Evolutionary conservation across 2,113 vertebrate genomes (phyloP), one percentile per base, ranked within the genome.

Genomic region (Aspidoscelis tigris): DNA sequence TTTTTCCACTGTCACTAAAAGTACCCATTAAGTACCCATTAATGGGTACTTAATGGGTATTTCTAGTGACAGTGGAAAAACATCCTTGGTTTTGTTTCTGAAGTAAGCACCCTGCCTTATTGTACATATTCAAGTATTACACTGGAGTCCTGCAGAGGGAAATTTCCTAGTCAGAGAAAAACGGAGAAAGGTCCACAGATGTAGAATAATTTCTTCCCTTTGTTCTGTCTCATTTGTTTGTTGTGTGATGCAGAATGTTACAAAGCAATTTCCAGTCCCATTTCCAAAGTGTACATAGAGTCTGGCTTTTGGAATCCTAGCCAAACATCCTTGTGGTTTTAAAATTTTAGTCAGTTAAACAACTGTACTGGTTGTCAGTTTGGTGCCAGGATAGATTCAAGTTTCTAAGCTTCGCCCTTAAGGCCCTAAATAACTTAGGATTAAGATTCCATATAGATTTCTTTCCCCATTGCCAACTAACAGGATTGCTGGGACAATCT

Each of bases 111-210:
- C 55, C 43, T 3, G 16, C 55, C 21, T 76, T 83, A 2, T 3
- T 66, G 16, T 7, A 50, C 66, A 61, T 64, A 58, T 39, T 84
- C 47, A 20, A 8, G 61, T 70, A 78, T 22, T 44, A 61, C 75
- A 70, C 78, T 84, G 78, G 39, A 68, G 12, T 58, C 76, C 26
- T 78, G 1, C 43, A 83, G 79, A 74, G 39, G 74, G 71, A 0
- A 21, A 10, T 80, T 80, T 80, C 2, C 74, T 20, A 64, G 2
- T 18, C 69, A 44, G 24, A 8, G 16, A 76, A 33, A 76, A 53
- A 44, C 50, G 39, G 5, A 61, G 53, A 50, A 81, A 78, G 78
- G 75, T 78, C 26, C 44, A 84, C 68, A 84, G 75, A 78, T 84
- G 66, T 44, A 77, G 50, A 24, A 71, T 84, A 78, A 84, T 71